phyloP scores from a whole-genome alignment of 2,113 vertebrate species.

The Noturus placidus region DNA sequence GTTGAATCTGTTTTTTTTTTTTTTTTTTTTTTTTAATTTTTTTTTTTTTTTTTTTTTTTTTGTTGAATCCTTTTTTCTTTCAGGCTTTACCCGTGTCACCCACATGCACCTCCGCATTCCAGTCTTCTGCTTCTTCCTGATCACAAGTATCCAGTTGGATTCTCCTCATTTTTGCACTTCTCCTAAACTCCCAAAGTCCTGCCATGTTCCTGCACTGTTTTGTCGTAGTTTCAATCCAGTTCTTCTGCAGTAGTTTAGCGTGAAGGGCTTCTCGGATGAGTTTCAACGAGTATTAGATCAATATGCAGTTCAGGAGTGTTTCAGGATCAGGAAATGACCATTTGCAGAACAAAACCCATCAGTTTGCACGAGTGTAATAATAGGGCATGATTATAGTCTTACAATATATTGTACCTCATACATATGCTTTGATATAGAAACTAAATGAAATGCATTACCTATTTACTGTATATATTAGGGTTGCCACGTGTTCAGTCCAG shows the following conservation, averaged over 20 bases:
- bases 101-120: neutral
- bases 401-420: slow-evolving; percentile 20
- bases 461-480: slow-evolving; percentile 8
- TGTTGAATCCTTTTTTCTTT: no score
- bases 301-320: neutral
- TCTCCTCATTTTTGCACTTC: slow-evolving; percentile 3
- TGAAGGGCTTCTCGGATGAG: neutral
- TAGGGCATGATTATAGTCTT: slow-evolving; percentile 22
- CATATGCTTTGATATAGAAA: slow-evolving; percentile 14
- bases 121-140: slow-evolving; percentile 7
- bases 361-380: slow-evolving; percentile 35
- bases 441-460: slow-evolving; percentile 11
- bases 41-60: no score
- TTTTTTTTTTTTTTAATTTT: no score
- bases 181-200: neutral
- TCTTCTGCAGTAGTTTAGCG: neutral
- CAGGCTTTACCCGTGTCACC: slow-evolving; percentile 19
- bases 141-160: slow-evolving; percentile 15
- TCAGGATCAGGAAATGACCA: neutral
- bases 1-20: neutral
- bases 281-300: neutral
- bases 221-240: neutral
- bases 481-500: neutral
- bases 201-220: neutral
- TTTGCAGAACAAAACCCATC: neutral